Evolutionary conservation across 2,113 vertebrate genomes (phyloP), one percentile per base, ranked within the genome.

Genomic region (Tragelaphus buxtoni): DNA sequence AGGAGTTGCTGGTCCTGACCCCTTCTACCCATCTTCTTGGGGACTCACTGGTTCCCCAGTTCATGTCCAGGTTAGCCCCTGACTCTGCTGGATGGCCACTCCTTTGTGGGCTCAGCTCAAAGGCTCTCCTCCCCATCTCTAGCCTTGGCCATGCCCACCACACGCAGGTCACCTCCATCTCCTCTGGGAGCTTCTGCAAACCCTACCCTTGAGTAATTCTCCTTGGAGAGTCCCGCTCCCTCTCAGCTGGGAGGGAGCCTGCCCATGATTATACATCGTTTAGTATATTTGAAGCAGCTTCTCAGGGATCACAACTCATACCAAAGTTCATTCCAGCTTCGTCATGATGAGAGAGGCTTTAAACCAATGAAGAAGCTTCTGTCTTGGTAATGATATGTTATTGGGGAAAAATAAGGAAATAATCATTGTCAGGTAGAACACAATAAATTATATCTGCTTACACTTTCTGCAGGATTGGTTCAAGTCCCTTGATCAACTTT

Each of bases 31-130:
- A 39, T 69, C 58, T 47, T 18, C 72, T 7, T 39, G 7, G 11
- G 61, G 4, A 17, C 5, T 17, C 24, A 47, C 9, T 7, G 4
- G 9, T 5, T 55, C 39, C 81, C 39, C 30, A 4, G 11, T 16
- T 51, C 39, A 26, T 5, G 20, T 12, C 76, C 26, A 69, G 49
- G 63, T 4, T 6, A 26, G 4, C 22, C 28, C 24, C 18, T 49
- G 16, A 9, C 18, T 58, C 30, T 13, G 1, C 18, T 8, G 39
- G 26, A 32, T 0, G 5, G 5, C n/a, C 0, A 1, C 20, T 39
- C 47, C 45, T 86, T 8, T 20, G 9, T 4, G 32, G 2, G 60
- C 39, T 89, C 76, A 39, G 24, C 69, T 72, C 76, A 81, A 49
- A 82, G 10, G 22, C 47, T 80, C 30, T 13, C 47, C 35, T 58